Percentiles rank a stretch among this genome's conserved stretches.
Evolutionary conservation across 2,888 invertebrate species (phyloP).

Genomic region (Phoronis australis): DNA sequence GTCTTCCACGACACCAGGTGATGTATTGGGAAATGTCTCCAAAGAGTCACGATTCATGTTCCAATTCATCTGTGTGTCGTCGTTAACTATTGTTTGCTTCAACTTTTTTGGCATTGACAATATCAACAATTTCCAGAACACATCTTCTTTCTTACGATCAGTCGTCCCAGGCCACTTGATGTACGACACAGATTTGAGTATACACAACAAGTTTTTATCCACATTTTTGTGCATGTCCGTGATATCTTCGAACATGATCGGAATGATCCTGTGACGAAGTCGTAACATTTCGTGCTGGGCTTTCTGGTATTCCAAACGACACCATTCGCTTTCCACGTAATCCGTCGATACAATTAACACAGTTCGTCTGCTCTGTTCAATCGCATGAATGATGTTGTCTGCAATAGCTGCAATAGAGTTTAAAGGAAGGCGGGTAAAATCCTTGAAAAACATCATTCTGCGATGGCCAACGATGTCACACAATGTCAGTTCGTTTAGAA

Average conservation of each 20-base stretch:
- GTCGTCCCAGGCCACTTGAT: conserved; percentile 26
- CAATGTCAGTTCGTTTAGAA: no score
- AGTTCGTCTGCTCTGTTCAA: conserved; percentile 30
- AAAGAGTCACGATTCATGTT: no score
- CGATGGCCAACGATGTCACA: no score
- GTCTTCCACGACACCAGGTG: no score
- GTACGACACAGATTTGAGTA: conserved; percentile 28
- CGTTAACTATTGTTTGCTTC: no score
- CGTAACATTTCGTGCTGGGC: conserved; percentile 39
- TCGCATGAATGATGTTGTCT: conserved; percentile 31
- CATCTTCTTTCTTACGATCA: conserved; percentile 14
- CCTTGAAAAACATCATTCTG: no score
- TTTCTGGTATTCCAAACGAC: conserved; percentile 33
- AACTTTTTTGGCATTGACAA: conserved; percentile 25
- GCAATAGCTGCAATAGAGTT: conserved; percentile 29
- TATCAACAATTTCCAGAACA: conserved; percentile 27
- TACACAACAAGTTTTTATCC: conserved; percentile 25
- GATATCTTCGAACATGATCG: conserved; percentile 26
- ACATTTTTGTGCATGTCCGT: conserved; percentile 14
- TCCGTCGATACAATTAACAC: conserved; percentile 26
- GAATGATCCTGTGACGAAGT: conserved; percentile 33
- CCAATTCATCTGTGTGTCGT: no score
- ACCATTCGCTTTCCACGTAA: conserved; percentile 34
- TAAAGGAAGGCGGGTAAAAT: no score
- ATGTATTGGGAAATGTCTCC: no score